Evolutionary conservation across 2,797 vertebrate species (phyloP), one percentile per base, ranked within the genome.

Genomic region (Ataeniobius toweri): DNA sequence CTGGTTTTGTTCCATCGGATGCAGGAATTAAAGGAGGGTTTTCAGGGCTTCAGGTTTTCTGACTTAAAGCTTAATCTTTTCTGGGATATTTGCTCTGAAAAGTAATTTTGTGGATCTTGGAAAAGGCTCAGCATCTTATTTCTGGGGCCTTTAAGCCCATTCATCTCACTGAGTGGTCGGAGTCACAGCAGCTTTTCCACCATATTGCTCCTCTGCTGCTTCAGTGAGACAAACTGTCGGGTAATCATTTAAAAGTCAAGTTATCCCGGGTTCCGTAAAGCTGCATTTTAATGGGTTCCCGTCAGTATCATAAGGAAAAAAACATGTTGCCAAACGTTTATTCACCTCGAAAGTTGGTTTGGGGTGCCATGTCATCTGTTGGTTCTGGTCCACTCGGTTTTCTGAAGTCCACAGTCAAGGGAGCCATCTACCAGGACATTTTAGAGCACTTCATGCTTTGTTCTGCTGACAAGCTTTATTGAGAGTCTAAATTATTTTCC

Each of bases 261-360:
- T 96, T 94, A 87, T 96, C 94, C 93, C 83, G 80, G 90, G 94
- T 93, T 85, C 89, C 94, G 89, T 92, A 59, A 79, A 2, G 68
- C 76, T 56, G 6, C 77, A 76, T 84, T 71, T 80, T 39, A 71
- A 41, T 67, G 84, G 85, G 86, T 85, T 89, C 74, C 4, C 6
- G 1, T 26, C 65, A 56, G 50, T n/a, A 1, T 72, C 39, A 10
- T 65, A 51, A 28, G 46, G 26, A 51, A 71, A 71, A 71, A 70
- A 31, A 50, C 36, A 68, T 36, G 36, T 36, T 36, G 36, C 3
- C 36, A 36, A 36, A 36, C 36, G 36, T 36, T 36, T 36, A 36
- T 51, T 51, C 50, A 14, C 48, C 48, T 51, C 50, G 16, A 14
- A 16, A 18, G 50, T 51, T 58, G 0, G 26, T 26, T 58, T 26